A percentile compares a stretch with the other conserved stretches of the same genome.
These are phyloP conservation scores for Bubo bubo DNA, from an alignment of 2,113 vertebrate species.

Conservation along the genomic window DNA sequence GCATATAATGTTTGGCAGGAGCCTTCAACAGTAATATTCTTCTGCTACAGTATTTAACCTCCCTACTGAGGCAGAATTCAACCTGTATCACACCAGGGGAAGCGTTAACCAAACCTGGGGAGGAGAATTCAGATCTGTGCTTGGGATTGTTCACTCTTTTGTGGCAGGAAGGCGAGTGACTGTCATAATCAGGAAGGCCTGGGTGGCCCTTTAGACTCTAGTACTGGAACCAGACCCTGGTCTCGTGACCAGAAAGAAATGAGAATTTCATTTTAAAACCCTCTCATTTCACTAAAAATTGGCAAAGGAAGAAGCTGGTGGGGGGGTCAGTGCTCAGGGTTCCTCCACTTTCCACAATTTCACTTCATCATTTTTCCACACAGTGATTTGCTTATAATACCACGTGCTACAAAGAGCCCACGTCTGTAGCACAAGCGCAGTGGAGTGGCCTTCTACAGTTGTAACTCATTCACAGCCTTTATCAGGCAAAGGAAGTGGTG, in stretches of 20 bases:
- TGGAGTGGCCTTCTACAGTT: background rate
- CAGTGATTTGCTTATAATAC: background rate
- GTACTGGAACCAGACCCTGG: background rate
- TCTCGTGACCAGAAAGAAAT: background rate
- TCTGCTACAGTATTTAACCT: background rate
- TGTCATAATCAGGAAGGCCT: background rate
- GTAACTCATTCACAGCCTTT: background rate
- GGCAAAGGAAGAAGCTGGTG: background rate
- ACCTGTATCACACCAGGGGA: background rate
- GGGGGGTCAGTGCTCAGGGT: background rate
- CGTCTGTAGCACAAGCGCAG: accelerated
- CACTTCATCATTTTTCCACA: background rate
- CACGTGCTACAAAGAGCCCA: background rate
- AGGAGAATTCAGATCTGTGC: background rate
- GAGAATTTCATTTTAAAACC: background rate
- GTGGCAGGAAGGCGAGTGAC: background rate
- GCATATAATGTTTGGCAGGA: background rate
- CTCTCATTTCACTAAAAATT: background rate
- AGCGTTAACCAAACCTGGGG: background rate
- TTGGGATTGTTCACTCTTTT: background rate
- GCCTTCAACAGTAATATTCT: background rate
- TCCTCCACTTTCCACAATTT: background rate
- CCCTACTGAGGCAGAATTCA: background rate
- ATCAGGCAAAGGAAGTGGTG: background rate
- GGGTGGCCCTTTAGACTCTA: background rate